Evolutionary conservation across 2,113 vertebrate genomes (phyloP), one percentile per base, ranked within the genome.

Genomic region (Delphinus delphis): DNA sequence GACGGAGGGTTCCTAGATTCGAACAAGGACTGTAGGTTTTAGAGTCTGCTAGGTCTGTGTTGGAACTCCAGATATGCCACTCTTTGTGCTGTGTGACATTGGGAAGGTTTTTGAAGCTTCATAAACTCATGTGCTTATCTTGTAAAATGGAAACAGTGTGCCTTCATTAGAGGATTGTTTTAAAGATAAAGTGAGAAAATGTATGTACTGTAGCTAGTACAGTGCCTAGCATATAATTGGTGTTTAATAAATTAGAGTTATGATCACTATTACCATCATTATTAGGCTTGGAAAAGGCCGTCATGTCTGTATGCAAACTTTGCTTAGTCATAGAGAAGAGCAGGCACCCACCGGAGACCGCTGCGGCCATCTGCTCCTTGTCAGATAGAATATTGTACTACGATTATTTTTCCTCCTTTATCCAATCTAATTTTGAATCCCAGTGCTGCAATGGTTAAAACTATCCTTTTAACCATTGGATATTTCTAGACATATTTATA

Each of bases 251-350:
- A 76, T 88, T 89, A 83, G 73, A 31, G 50, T 71, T 70, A 81
- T 95, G 87, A 95, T 93, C 83, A 63, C 60, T 36, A 36, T 87
- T 73, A 81, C 94, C 85, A 80, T 86, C 62, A 87, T 95, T 94
- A 88, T 71, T 87, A 87, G 93, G 26, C 73, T 76, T 63, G 26
- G 47, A 94, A 71, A 93, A 83, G 82, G 79, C 50, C 50, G 53
- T 77, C 41, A n/a, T 26, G 95, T 87, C 44, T 84, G 3, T 31
- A 36, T 80, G 62, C 84, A 95, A 96, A 96, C 68, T 90, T 14
- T 47, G 44, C 25, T 63, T 26, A 73, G 63, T 70, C 67, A 96
- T 23, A 67, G 68, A 47, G 55, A 79, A 60, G 65, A 77, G 41
- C 62, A 76, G 62, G 58, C 73, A 77, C n/a, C 68, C 94, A 88